These are phyloP conservation scores for Heterotis niloticus DNA, from an alignment of 2,113 vertebrate genomes.

Conservation along the genomic window DNA sequence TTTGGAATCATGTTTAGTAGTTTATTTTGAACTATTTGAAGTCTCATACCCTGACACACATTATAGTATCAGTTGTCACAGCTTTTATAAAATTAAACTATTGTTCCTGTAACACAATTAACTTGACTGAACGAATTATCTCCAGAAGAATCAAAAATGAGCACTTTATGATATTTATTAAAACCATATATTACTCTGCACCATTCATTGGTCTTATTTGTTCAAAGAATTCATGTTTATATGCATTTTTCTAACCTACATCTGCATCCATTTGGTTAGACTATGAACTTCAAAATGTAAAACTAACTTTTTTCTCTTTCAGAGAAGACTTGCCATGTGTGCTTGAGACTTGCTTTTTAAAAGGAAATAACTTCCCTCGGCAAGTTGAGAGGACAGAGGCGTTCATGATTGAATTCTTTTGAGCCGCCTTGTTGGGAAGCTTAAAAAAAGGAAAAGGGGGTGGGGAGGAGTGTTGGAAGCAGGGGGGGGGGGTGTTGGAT, in stretches of 20 bases:
- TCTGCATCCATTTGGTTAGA: background rate
- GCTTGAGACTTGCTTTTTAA: background rate
- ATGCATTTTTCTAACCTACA: too few relatives aligned
- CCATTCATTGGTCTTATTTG: background rate
- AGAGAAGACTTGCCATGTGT: background rate
- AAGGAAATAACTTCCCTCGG: background rate
- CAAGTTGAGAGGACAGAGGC: slow-evolving; percentile 25
- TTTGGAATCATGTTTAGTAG: background rate
- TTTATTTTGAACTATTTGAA: background rate
- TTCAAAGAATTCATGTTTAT: background rate
- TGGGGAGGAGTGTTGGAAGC: slow-evolving; percentile 24
- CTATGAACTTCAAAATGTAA: background rate
- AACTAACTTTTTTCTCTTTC: background rate
- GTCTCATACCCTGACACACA: slow-evolving; percentile 5
- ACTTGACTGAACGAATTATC: background rate
- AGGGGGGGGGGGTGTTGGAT: slow-evolving; percentile 20
- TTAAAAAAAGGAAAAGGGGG: slow-evolving; percentile 30
- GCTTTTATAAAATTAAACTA: background rate
- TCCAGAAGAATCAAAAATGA: background rate
- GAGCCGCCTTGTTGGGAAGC: slow-evolving; percentile 22
- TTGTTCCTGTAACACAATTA: background rate
- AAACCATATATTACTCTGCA: background rate
- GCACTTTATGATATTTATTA: background rate
- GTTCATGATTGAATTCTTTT: slow-evolving; percentile 34
- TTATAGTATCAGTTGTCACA: background rate